These are phyloP conservation scores for Linnaemya tessellans DNA, from an alignment of 2,888 invertebrate genomes.

Conservation along the genomic window DNA sequence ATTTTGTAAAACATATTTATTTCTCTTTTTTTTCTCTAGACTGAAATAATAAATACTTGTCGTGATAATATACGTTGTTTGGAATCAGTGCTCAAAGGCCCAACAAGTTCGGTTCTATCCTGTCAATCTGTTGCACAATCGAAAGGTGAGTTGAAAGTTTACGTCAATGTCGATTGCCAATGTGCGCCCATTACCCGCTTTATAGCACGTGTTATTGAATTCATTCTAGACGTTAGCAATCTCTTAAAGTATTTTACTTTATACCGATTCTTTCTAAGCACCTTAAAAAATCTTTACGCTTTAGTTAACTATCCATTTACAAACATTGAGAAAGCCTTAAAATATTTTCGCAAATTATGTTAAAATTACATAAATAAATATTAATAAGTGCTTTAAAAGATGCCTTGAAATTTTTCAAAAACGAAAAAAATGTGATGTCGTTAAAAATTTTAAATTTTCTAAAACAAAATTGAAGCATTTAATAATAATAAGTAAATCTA, in stretches of 20 bases:
- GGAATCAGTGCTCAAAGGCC: constrained; percentile 87
- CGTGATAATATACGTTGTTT: constrained; percentile 93
- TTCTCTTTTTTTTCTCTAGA: constrained; percentile 84
- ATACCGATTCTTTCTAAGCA: constrained; percentile 80
- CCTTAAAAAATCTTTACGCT: constrained; percentile 78
- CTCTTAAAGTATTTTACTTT: constrained; percentile 80
- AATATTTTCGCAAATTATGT: constrained; percentile 56
- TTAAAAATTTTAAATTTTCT: neutral
- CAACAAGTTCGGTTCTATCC: constrained; percentile 84
- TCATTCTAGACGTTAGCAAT: constrained; percentile 81
- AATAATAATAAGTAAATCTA: neutral
- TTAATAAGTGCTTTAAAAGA: neutral
- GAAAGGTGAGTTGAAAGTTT: constrained; percentile 84
- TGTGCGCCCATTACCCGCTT: constrained; percentile 83
- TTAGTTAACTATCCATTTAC: constrained; percentile 77
- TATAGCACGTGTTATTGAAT: constrained; percentile 81
- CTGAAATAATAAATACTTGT: constrained; percentile 93
- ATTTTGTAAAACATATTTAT: neutral
- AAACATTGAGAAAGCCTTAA: constrained; percentile 54
- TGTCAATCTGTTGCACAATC: constrained; percentile 85
- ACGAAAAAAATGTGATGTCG: neutral
- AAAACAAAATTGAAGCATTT: neutral
- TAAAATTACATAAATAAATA: neutral
- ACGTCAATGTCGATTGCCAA: constrained; percentile 79
- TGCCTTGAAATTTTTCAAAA: neutral